phyloP scores from a whole-genome alignment of 2,797 vertebrate species.

The Crypturellus tataupa region DNA sequence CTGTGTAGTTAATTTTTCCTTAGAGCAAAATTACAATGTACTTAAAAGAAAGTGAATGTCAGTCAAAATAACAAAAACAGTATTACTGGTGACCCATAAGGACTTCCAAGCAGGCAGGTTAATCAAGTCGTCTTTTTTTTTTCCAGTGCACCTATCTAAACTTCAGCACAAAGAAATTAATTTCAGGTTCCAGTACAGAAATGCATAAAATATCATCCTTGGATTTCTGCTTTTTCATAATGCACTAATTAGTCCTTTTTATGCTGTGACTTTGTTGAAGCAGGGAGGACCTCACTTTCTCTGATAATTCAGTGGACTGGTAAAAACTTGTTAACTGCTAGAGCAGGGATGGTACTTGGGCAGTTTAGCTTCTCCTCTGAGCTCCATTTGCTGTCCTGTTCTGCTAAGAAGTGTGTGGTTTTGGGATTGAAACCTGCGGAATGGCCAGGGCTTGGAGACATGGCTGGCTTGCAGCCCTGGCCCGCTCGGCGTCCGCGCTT shows the following conservation, averaged over 20 bases:
- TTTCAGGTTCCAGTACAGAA: constrained; percentile 45
- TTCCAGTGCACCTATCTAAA: constrained; percentile 34
- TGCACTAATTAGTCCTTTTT: constrained; percentile 74
- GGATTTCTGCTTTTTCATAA: constrained; percentile 38
- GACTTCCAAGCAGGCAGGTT: constrained; percentile 11
- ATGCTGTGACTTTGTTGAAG: constrained; percentile 42
- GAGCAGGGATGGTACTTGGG: fast-evolving
- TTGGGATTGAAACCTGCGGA: neutral
- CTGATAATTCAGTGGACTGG: neutral
- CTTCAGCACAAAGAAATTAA: constrained; percentile 58
- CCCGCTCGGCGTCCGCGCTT: neutral
- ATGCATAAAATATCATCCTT: constrained; percentile 51
- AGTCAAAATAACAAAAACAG: constrained; percentile 13
- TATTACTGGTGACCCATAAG: constrained; percentile 20
- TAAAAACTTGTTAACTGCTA: constrained; percentile 14
- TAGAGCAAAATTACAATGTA: constrained; percentile 31
- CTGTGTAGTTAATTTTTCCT: constrained; percentile 12
- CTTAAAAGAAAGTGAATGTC: constrained; percentile 43
- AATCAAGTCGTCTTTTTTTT: constrained; percentile 26
- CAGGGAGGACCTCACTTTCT: neutral
- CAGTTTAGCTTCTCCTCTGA: neutral
- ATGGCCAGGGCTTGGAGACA: neutral
- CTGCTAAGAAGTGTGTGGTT: neutral
- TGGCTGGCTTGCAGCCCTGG: neutral
- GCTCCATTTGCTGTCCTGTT: neutral